A percentile compares a stretch with the other conserved stretches of the same genome.
phyloP scores from a whole-genome alignment of 2,888 invertebrate species.

The Drosophila paracracens region DNA sequence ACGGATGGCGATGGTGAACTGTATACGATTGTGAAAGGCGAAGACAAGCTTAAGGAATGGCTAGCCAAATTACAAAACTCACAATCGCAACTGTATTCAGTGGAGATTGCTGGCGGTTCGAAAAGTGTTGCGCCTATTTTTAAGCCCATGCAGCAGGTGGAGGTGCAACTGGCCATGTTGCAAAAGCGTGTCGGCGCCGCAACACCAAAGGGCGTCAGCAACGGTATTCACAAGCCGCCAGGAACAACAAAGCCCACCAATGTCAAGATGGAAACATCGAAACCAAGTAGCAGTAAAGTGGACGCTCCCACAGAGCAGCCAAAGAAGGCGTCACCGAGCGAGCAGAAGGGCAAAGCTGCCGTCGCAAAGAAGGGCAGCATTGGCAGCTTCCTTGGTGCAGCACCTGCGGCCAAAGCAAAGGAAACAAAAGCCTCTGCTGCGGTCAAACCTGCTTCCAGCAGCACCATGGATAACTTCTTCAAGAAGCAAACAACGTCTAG shows the following conservation, averaged over 20 bases:
- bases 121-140: conserved; percentile 76
- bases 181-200: conserved; percentile 35
- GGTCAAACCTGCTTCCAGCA: conserved; percentile 39
- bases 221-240: conserved; percentile 33
- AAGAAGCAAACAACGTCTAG: conserved; percentile 56
- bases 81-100: conserved; percentile 77
- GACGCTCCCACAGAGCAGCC: conserved; percentile 15
- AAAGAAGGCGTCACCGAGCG: conserved; percentile 57
- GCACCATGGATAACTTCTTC: conserved; percentile 63
- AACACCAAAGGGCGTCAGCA: conserved; percentile 30
- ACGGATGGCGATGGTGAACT: conserved; percentile 55
- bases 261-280: conserved; percentile 16
- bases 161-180: conserved; percentile 63
- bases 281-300: conserved; percentile 22
- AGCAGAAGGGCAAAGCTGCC: conserved; percentile 33
- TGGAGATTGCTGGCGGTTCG: conserved; percentile 80
- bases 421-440: conserved; percentile 51
- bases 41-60: conserved; percentile 72
- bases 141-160: conserved; percentile 72
- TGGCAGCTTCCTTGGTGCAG: conserved; percentile 71
- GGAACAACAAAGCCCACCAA: conserved; percentile 10
- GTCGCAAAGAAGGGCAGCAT: conserved; percentile 71
- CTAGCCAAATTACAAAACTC: conserved; percentile 69
- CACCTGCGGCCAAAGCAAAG: conserved; percentile 48
- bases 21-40: conserved; percentile 77